Base-by-base conservation (phyloP, 2,113 vertebrate species). In the Eulemur macaco region DNA sequence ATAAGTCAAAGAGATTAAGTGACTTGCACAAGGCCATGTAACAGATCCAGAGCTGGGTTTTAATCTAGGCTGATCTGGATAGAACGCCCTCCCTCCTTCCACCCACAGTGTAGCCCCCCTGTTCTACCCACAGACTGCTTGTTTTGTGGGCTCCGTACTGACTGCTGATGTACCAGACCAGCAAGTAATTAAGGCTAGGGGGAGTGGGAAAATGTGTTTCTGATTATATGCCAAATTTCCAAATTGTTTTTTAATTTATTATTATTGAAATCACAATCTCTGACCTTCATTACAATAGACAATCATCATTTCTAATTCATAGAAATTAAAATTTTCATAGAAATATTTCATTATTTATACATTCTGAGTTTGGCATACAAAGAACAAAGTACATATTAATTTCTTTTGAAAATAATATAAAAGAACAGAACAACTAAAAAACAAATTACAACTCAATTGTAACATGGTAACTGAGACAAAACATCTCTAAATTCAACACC, bases 381-480 rank as follows among this genome's bases (percentile, higher is more conserved):
- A 92, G 45, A 86, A 69, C 25, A 83, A 94, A 91, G 56, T 45
- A 84, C 14, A 20, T 60, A 82, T 39, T 90, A 63, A 34, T 81
- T 94, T 68, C 47, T 71, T 97, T 71, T 73, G 34, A 6, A 94
- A 96, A 94, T n/a, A 96, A 94, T n/a, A 90, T 42, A 64, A 83
- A 68, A 81, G 21, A 66, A 82, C 29, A 39, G 25, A 84, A 90
- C 21, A 84, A 90, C 21, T 66, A 64, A 95, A 82, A 64, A 69
- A 29, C 13, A 47, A 39, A 18, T 69, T 93, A 58, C 76, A 85
- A 85, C 29, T 74, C 78, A 68, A 6, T 92, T 92, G 25, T 73
- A 94, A 97, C 7, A 66, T 1, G 0, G 34, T 18, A 94, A 89
- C 3, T 89, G 14, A 88, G 83, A 80, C 29, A 76, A 68, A 92